phyloP scores from a whole-genome alignment of 1,140 invertebrate genomes.

The Hormaphis cornu region DNA sequence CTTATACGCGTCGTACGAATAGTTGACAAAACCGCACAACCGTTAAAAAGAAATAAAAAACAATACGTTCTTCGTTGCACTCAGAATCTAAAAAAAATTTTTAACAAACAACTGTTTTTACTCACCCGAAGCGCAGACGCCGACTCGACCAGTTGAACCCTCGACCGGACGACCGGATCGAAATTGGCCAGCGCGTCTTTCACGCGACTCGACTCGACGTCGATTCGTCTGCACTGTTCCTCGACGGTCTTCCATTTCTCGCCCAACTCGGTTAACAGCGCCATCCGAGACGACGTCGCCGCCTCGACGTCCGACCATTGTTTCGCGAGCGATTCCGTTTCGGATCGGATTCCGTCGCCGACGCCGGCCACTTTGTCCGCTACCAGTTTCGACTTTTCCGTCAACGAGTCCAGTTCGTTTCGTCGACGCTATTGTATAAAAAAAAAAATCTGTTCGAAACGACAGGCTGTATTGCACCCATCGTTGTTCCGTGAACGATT shows the following conservation, averaged over 20 bases:
- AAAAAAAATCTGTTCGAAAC: too few relatives aligned
- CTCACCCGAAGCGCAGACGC: constrained; percentile 59
- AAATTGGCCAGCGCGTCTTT: constrained; percentile 65
- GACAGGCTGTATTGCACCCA: too few relatives aligned
- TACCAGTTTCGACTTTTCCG: background rate
- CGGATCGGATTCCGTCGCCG: background rate
- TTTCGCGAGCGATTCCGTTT: background rate
- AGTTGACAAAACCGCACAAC: background rate
- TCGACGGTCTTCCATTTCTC: constrained; percentile 10
- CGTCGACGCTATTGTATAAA: background rate
- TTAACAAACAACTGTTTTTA: constrained; percentile 25
- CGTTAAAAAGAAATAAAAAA: too few relatives aligned
- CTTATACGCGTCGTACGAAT: too few relatives aligned
- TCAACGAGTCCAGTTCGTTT: constrained; percentile 38
- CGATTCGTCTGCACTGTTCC: background rate
- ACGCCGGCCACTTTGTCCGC: background rate
- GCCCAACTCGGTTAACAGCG: background rate
- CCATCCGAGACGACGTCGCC: background rate
- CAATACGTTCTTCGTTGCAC: too few relatives aligned
- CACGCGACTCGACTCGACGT: background rate
- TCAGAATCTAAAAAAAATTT: too few relatives aligned
- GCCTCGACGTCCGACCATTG: constrained; percentile 1
- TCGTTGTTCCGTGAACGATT: too few relatives aligned
- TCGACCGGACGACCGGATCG: constrained; percentile 60
- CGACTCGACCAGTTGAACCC: constrained; percentile 59